phyloP scores from a whole-genome alignment of 2,888 invertebrate species.

The Aphodius granarius region DNA sequence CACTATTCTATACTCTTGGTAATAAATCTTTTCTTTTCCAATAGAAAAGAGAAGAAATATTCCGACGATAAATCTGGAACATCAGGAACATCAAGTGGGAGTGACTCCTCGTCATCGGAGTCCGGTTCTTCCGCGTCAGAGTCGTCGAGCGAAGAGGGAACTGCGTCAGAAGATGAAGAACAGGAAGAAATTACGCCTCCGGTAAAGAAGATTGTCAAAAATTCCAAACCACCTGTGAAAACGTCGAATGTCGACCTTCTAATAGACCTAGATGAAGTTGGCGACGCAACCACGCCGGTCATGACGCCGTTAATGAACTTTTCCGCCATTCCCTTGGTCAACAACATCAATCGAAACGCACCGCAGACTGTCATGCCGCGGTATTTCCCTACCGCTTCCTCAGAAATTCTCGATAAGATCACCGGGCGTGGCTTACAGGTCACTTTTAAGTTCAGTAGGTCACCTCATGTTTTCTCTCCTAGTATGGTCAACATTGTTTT shows the following conservation, averaged over 20 bases:
- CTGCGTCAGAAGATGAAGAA: conserved; percentile 32
- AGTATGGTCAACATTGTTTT: conserved; percentile 83
- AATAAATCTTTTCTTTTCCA: too few species aligned
- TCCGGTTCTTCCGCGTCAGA: conserved; percentile 21
- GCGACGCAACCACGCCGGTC: conserved; percentile 68
- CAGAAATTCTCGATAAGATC: conserved; percentile 73
- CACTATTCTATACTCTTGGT: too few species aligned
- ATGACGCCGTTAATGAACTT: conserved; percentile 83
- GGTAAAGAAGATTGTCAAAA: conserved; percentile 37
- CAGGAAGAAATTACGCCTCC: conserved; percentile 49
- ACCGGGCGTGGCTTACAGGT: conserved; percentile 69
- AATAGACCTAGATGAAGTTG: conserved; percentile 76
- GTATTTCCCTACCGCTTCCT: conserved; percentile 61
- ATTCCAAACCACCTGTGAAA: conserved; percentile 17
- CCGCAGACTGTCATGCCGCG: conserved; percentile 61
- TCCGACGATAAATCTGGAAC: background rate
- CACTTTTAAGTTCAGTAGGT: conserved; percentile 71
- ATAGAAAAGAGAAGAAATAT: conserved; percentile 23
- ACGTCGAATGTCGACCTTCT: conserved; percentile 79
- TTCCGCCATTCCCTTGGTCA: conserved; percentile 58
- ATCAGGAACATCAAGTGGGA: background rate
- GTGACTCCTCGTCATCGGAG: conserved; percentile 8
- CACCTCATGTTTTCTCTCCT: conserved; percentile 79
- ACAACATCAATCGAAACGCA: conserved; percentile 33
- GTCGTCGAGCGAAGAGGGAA: conserved; percentile 37